Percentiles rank a stretch among this genome's conserved stretches.
Evolutionary conservation across 2,113 vertebrate genomes (phyloP).

Genomic region (Elanoides forficatus): DNA sequence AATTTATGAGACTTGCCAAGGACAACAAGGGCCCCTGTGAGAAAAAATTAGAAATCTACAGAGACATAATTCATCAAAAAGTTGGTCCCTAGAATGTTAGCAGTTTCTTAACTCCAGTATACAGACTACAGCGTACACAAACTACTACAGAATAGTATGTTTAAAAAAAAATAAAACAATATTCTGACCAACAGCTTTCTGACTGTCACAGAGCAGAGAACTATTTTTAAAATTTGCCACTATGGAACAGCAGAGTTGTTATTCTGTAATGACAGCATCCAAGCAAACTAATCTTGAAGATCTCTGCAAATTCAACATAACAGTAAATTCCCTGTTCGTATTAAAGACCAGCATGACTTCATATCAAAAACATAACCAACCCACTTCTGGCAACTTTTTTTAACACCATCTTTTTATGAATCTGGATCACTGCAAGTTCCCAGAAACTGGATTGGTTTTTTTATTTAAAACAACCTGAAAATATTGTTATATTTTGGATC

Average conservation of each 20-base stretch:
- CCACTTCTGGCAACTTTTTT: neutral
- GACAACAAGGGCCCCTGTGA: conserved; percentile 85
- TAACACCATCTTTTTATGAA: neutral
- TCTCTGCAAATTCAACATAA: neutral
- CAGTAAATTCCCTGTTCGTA: neutral
- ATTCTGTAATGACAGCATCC: neutral
- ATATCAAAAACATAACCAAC: neutral
- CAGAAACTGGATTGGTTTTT: neutral
- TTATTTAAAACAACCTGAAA: neutral
- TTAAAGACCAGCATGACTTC: neutral
- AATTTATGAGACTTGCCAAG: conserved; percentile 89
- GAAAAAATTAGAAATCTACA: neutral
- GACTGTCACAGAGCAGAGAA: neutral
- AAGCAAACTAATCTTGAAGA: neutral
- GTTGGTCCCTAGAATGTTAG: neutral
- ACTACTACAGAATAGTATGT: neutral
- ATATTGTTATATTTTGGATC: too few species aligned
- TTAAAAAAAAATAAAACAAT: neutral
- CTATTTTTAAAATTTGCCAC: neutral
- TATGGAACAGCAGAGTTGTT: neutral
- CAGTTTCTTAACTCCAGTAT: neutral
- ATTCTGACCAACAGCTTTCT: neutral
- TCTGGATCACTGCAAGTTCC: neutral
- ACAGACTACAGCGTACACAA: neutral
- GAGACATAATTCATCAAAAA: neutral